phyloP scores from a whole-genome alignment of 2,888 invertebrate genomes.

The Hypsopygia costalis region DNA sequence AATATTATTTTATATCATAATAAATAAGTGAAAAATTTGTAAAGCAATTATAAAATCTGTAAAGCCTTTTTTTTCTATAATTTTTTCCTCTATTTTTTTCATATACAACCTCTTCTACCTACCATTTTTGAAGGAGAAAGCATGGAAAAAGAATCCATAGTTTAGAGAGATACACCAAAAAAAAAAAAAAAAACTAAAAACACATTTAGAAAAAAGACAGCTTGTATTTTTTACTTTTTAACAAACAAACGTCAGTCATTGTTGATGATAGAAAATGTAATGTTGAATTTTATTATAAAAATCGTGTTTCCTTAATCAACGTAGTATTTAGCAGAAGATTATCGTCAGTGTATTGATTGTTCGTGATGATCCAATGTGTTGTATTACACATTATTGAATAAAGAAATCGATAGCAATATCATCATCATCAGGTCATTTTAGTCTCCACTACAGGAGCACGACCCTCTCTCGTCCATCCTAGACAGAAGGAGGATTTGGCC shows the following conservation, averaged over 20 bases:
- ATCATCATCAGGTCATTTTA: too few relatives aligned
- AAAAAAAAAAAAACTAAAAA: conserved; percentile 31
- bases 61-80: conserved; percentile 31
- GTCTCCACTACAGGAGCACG: too few relatives aligned
- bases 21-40: conserved; percentile 11
- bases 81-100: conserved; percentile 50
- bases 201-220: conserved; percentile 27
- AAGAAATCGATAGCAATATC: too few relatives aligned
- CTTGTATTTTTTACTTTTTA: conserved; percentile 11
- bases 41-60: conserved; percentile 22
- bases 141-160: conserved; percentile 77
- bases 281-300: neutral
- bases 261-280: neutral
- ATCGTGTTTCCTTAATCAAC: conserved; percentile 3
- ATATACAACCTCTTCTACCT: conserved; percentile 79
- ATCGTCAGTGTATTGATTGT: conserved; percentile 3
- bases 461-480: too few relatives aligned
- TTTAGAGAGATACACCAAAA: conserved; percentile 53
- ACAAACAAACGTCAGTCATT: neutral
- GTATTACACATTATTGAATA: too few relatives aligned
- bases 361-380: conserved; percentile 5
- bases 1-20: conserved; percentile 1
- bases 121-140: conserved; percentile 78
- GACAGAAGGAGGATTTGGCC: too few relatives aligned
- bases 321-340: neutral